A percentile compares a stretch with the other conserved stretches of the same genome.
Conservation (phyloP, 2,113 vertebrate genomes). For the Hassar affinis region DNA sequence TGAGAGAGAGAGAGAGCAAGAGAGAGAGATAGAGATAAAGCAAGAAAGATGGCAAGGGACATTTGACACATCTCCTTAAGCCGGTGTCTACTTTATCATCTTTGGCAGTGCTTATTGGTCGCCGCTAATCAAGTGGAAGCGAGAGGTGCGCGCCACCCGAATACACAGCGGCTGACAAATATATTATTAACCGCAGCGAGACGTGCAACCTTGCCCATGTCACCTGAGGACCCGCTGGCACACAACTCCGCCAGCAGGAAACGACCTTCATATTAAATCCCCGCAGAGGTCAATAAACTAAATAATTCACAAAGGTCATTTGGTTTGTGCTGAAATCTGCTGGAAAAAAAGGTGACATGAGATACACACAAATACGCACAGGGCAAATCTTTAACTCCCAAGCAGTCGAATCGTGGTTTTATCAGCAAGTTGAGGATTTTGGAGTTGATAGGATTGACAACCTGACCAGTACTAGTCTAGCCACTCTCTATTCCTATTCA, state of each 20-base stretch:
- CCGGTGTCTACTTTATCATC: conserved; percentile 77
- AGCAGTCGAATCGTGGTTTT: not conserved
- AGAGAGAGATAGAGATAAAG: conserved; percentile 50
- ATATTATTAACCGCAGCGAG: conserved; percentile 78
- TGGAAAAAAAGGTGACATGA: conserved; percentile 35
- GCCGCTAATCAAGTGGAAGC: conserved; percentile 79
- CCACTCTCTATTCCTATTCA: too few relatives aligned
- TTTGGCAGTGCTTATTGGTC: conserved; percentile 79
- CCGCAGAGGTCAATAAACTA: conserved; percentile 82
- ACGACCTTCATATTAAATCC: conserved; percentile 81
- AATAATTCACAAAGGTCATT: conserved; percentile 82
- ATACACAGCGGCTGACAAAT: conserved; percentile 75
- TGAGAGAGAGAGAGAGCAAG: conserved; percentile 40
- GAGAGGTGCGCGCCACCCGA: conserved; percentile 61
- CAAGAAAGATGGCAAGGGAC: conserved; percentile 61
- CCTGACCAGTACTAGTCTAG: too few relatives aligned
- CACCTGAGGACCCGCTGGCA: conserved; percentile 76
- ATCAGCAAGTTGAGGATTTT: not conserved
- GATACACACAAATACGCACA: conserved; percentile 44
- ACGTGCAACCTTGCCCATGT: conserved; percentile 74
- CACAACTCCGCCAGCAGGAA: conserved; percentile 73
- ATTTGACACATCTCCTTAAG: conserved; percentile 80
- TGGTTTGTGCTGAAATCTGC: conserved; percentile 71
- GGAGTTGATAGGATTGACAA: not conserved
- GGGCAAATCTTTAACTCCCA: conserved; percentile 66